Conservation (phyloP, 1,140 invertebrate species). For the Drosophila nasuta region DNA sequence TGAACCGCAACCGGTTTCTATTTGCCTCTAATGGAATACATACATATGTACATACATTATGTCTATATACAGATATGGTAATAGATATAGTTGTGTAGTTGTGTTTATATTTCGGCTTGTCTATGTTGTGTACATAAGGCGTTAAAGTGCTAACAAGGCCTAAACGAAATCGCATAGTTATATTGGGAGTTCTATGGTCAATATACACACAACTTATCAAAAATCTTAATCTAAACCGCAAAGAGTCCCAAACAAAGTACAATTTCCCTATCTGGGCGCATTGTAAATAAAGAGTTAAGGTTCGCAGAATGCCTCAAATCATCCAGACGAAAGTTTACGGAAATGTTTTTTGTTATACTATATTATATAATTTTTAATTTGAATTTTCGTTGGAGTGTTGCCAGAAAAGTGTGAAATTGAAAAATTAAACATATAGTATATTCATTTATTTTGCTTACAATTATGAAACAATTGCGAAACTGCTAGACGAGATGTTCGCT, state of each 20-base stretch:
- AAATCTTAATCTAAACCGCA: slow-evolving; percentile 21
- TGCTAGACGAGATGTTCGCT: background rate
- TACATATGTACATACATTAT: background rate
- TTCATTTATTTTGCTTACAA: slow-evolving; percentile 20
- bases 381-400: slow-evolving; percentile 41
- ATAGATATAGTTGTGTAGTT: background rate
- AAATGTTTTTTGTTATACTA: background rate
- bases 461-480: slow-evolving; percentile 62
- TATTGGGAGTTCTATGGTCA: background rate
- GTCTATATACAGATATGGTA: slow-evolving; percentile 4
- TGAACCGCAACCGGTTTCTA: slow-evolving; percentile 48
- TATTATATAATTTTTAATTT: background rate
- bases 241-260: slow-evolving; percentile 51
- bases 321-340: background rate
- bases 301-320: background rate
- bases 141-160: slow-evolving; percentile 6
- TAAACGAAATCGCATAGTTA: slow-evolving; percentile 5
- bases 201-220: slow-evolving; percentile 16
- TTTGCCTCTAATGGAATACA: background rate
- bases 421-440: slow-evolving; percentile 15
- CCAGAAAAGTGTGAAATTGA: slow-evolving; percentile 31
- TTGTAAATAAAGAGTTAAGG: background rate
- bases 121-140: slow-evolving; percentile 15
- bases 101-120: slow-evolving; percentile 5
- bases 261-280: slow-evolving; percentile 30